These are phyloP conservation scores for Bradypodion ventrale DNA, from an alignment of 2,797 vertebrate genomes.

Conservation along the genomic window DNA sequence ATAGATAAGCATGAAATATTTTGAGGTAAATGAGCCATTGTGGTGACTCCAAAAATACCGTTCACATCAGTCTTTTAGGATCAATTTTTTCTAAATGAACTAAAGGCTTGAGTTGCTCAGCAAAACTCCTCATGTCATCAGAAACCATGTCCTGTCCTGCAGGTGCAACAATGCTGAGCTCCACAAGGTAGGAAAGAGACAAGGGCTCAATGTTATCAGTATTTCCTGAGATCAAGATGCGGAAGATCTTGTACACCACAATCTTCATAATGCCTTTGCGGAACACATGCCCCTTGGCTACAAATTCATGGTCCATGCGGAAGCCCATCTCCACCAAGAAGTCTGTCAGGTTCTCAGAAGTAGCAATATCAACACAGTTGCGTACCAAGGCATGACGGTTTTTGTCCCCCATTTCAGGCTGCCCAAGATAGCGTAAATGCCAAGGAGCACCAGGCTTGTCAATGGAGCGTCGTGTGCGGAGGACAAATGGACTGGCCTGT, in stretches of 20 bases:
- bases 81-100: conserved; percentile 98
- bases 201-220: conserved; percentile 92
- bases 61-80: conserved; percentile 88
- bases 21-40: background rate
- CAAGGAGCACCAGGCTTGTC: conserved; percentile 87
- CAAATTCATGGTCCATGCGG: conserved; percentile 98
- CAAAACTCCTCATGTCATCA: conserved; percentile 96
- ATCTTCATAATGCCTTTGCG: conserved; percentile 95
- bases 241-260: conserved; percentile 93
- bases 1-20: background rate
- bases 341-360: conserved; percentile 92
- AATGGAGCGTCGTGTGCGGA: conserved; percentile 90
- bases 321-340: conserved; percentile 98
- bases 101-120: conserved; percentile 94
- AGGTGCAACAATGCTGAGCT: conserved; percentile 90
- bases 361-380: conserved; percentile 94
- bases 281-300: conserved; percentile 92
- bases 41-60: background rate
- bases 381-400: conserved; percentile 91
- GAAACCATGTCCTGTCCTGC: conserved; percentile 92
- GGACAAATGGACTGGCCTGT: conserved; percentile 94
- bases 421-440: conserved; percentile 95
- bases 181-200: conserved; percentile 93
- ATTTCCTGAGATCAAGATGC: conserved; percentile 89
- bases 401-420: conserved; percentile 96